A percentile compares a stretch with the other conserved stretches of the same genome.
phyloP scores from a whole-genome alignment of 2,113 vertebrate species.

The Procavia capensis region DNA sequence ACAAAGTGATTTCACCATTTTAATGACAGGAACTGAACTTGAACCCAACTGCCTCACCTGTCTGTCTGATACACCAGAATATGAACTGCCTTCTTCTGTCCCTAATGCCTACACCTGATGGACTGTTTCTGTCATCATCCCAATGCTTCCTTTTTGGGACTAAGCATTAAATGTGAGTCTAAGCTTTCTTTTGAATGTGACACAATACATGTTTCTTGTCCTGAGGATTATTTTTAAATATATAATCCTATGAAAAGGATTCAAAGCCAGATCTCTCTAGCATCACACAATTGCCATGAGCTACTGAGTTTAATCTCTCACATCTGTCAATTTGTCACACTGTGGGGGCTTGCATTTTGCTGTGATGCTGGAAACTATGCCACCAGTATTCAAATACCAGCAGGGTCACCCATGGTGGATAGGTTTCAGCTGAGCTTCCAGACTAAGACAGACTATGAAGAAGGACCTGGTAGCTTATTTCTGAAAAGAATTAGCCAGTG shows the following conservation, averaged over 20 bases:
- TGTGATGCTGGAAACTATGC: too few species aligned
- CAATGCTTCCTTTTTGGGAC: neutral
- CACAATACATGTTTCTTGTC: neutral
- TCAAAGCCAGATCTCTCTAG: neutral
- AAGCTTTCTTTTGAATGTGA: slow-evolving; percentile 13
- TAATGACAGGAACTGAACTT: neutral
- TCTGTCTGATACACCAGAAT: neutral
- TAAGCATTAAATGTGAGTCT: neutral
- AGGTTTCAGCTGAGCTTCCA: too few species aligned
- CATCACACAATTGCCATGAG: neutral
- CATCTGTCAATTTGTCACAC: too few species aligned
- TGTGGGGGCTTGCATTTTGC: too few species aligned
- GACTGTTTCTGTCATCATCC: neutral
- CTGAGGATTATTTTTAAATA: neutral
- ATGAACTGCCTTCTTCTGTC: neutral
- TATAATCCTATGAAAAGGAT: neutral
- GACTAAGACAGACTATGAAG: too few species aligned
- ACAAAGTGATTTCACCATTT: neutral
- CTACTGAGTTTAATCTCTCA: neutral
- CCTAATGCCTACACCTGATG: neutral
- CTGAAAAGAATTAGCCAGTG: too few species aligned
- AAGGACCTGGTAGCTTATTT: too few species aligned
- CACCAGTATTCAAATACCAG: too few species aligned
- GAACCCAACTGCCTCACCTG: neutral
- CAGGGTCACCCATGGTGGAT: too few species aligned